Evolutionary conservation across 2,113 vertebrate genomes (phyloP), one percentile per base, ranked within the genome.

Genomic region (Eclectus roratus): DNA sequence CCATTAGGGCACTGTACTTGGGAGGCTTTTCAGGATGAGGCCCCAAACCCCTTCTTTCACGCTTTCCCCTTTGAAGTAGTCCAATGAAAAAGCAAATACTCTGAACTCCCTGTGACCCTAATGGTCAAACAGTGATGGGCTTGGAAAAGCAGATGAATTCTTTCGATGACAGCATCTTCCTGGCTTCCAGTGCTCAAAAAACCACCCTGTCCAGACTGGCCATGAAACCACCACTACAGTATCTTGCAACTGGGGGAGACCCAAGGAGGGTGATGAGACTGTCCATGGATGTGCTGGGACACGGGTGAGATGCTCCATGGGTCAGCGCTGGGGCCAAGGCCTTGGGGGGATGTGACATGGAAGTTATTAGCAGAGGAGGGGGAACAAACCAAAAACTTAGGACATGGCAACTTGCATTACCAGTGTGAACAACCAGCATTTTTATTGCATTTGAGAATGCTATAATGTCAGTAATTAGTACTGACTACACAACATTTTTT

Each of bases 361-460:
- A 79, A 49, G 64, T 4, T 39, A 56, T 29, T 11, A 63, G 37
- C 24, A 7, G n/a, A 21, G 13, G 49, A 33, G 21, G 33, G 87
- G 35, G 58, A 47, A 66, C 60, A 80, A 79, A 88, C 53, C 52
- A 97, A 94, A 96, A 97, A 98, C 97, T 82, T 97, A 37, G 97
- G 96, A 98, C 98, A 97, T 94, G 95, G 98, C 96, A 96, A 98
- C 97, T 94, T 79, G 94, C 93, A 97, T 98, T 98, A 98, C 98
- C 97, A 94, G 97, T 98, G 97, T 99, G 98, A 99, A 99, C 98
- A 99, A 99, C 98, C 99, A 99, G 98, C 98, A 98, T 99, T 99
- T 98, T 99, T 99, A 99, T 99, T 99, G 99, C 99, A 99, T 99
- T 99, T 99, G 98, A 98, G 98, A 99, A 99, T 98, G 99, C 98